Evolutionary conservation across 2,797 vertebrate species (phyloP).

Genomic region (Trachops cirrhosus): DNA sequence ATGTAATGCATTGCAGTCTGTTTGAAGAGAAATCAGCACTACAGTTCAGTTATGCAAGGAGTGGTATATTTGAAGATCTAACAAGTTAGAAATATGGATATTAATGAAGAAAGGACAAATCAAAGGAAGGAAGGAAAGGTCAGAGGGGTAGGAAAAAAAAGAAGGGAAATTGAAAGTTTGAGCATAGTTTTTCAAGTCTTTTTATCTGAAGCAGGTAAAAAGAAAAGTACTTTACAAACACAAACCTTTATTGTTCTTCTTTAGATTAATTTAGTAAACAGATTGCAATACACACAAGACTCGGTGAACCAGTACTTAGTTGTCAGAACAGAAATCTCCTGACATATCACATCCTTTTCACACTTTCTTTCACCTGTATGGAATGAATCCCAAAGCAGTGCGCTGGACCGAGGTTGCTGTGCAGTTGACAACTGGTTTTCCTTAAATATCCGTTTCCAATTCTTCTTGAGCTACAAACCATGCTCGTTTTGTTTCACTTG

Average conservation of each 20-base stretch:
- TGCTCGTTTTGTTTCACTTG: neutral
- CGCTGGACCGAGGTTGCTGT: neutral
- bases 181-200: neutral
- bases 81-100: neutral
- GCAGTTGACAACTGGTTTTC: conserved; percentile 8
- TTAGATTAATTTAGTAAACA: neutral
- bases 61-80: neutral
- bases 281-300: neutral
- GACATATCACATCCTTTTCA: neutral
- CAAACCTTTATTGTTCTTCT: neutral
- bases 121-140: neutral
- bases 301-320: neutral
- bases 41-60: neutral
- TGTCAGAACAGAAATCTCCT: neutral
- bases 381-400: neutral
- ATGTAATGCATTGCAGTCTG: neutral
- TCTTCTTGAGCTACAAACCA: neutral
- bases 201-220: neutral
- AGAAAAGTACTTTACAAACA: neutral
- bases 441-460: neutral
- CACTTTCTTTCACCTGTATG: neutral
- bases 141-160: neutral
- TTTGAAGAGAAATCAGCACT: neutral
- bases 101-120: neutral
- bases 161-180: neutral